phyloP scores from a whole-genome alignment of 2,797 vertebrate species.

The Crenuchus spilurus region DNA sequence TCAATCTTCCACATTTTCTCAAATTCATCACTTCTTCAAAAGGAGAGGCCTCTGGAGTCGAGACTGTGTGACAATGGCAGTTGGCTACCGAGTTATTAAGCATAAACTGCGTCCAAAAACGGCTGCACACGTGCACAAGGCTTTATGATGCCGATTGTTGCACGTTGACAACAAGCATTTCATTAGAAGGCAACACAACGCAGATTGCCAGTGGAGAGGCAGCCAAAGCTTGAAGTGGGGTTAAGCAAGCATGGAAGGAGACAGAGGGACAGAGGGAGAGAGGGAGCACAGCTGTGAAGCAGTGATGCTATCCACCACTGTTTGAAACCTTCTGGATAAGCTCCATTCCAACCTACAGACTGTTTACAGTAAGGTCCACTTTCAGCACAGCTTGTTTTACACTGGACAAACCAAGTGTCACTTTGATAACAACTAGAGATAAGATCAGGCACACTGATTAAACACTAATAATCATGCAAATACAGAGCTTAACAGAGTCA shows the following conservation, averaged over 20 bases:
- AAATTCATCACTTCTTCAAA: constrained; percentile 35
- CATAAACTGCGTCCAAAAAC: constrained; percentile 24
- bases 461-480: not conserved
- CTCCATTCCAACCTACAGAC: constrained; percentile 6
- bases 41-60: not conserved
- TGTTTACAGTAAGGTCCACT: constrained; percentile 24
- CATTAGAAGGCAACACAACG: constrained; percentile 58
- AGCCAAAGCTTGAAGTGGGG: constrained; percentile 57
- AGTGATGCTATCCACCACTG: constrained; percentile 20
- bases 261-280: constrained; percentile 3
- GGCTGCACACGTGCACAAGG: constrained; percentile 2
- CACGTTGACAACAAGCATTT: constrained; percentile 61
- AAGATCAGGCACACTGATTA: constrained; percentile 14
- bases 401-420: constrained; percentile 5
- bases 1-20: not conserved
- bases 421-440: constrained; percentile 2
- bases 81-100: constrained; percentile 21
- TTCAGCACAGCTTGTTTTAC: constrained; percentile 11
- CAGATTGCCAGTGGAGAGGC: constrained; percentile 43
- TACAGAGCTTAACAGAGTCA: not conserved
- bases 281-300: constrained; percentile 26
- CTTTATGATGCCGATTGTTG: constrained; percentile 30
- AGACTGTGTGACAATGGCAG: constrained; percentile 22
- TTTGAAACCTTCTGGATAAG: constrained; percentile 20
- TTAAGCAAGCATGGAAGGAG: constrained; percentile 39